Evolutionary conservation across 2,888 invertebrate species (phyloP).

Genomic region (Criorhina ranunculi): DNA sequence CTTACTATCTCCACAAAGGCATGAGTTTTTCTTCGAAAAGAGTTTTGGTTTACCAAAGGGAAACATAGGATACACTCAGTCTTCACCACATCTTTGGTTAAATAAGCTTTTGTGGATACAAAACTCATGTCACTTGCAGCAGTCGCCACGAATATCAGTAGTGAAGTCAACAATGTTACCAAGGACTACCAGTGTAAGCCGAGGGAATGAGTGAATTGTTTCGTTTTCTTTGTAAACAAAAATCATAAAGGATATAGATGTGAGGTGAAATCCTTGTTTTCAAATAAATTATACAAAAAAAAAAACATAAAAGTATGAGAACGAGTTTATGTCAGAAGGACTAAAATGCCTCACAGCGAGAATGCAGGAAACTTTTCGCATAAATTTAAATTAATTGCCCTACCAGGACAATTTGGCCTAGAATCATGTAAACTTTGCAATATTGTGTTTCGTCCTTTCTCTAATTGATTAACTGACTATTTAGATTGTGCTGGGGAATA

Average conservation of each 20-base stretch:
- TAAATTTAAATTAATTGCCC: conserved; percentile 71
- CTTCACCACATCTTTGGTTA: conserved; percentile 4
- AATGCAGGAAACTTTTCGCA: conserved; percentile 61
- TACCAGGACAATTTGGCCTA: conserved; percentile 8
- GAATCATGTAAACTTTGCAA: neutral
- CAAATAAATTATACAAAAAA: conserved; percentile 39
- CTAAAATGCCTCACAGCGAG: conserved; percentile 55
- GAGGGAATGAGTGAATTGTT: conserved; percentile 29
- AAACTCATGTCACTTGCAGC: conserved; percentile 68
- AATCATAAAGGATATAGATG: conserved; percentile 52
- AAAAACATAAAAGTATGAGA: conserved; percentile 47
- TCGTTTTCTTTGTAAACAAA: conserved; percentile 37
- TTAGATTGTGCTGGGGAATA: too few species aligned
- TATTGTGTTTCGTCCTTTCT: neutral
- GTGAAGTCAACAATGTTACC: conserved; percentile 34
- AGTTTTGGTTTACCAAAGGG: conserved; percentile 41
- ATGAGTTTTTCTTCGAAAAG: conserved; percentile 51
- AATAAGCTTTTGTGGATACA: conserved; percentile 43
- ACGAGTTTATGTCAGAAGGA: conserved; percentile 50
- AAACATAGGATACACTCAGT: conserved; percentile 35
- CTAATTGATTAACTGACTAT: conserved; percentile 2
- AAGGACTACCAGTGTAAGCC: conserved; percentile 25
- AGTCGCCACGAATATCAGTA: conserved; percentile 6
- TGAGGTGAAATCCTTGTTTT: conserved; percentile 53
- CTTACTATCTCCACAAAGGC: neutral